Evolutionary conservation across 2,888 invertebrate species (phyloP).

Genomic region (Polymixis flavicincta): DNA sequence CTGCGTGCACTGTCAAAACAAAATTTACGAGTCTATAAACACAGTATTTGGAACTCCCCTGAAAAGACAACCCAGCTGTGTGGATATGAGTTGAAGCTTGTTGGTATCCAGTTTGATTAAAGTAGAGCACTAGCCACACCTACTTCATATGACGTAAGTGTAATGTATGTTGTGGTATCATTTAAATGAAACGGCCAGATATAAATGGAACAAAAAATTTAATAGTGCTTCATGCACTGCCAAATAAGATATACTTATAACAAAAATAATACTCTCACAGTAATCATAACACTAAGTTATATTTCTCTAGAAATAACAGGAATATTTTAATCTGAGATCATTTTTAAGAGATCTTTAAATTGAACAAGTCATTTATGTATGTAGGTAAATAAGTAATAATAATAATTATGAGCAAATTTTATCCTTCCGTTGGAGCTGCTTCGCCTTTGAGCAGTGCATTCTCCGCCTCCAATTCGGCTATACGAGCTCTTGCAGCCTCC

Average conservation of each 20-base stretch:
- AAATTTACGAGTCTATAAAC: too few species aligned
- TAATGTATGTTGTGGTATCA: background rate
- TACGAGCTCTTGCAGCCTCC: slow-evolving; percentile 90
- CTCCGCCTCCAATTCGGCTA: slow-evolving; percentile 92
- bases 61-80: background rate
- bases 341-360: slow-evolving; percentile 79
- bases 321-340: slow-evolving; percentile 80
- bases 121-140: background rate
- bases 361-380: slow-evolving; percentile 67
- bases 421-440: slow-evolving; percentile 84
- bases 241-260: slow-evolving; percentile 80
- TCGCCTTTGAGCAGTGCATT: slow-evolving; percentile 88
- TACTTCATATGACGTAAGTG: too few species aligned
- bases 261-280: slow-evolving; percentile 84
- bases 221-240: slow-evolving; percentile 75
- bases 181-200: slow-evolving; percentile 50
- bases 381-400: slow-evolving; percentile 55
- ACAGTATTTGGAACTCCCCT: background rate
- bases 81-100: background rate
- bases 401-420: slow-evolving; percentile 64
- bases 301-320: slow-evolving; percentile 83
- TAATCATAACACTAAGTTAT: slow-evolving; percentile 80
- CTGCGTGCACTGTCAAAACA: too few species aligned
- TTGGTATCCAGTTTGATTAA: background rate
- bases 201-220: slow-evolving; percentile 75